Percentiles rank a stretch among this genome's conserved stretches.
phyloP scores from a whole-genome alignment of 2,888 invertebrate genomes.

The Physocephala rufipes region DNA sequence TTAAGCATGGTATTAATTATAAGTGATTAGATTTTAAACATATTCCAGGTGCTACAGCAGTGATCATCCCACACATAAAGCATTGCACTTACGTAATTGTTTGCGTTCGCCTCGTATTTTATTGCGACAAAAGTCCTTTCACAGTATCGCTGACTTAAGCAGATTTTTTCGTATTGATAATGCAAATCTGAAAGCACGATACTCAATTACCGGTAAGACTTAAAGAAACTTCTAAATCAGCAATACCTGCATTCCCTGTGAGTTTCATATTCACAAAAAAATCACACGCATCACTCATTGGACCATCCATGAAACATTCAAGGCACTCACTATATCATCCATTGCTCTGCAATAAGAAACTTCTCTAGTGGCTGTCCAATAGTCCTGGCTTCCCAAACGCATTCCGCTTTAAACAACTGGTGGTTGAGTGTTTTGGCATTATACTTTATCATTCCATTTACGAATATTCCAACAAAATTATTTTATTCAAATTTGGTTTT shows the following conservation, averaged over 20 bases:
- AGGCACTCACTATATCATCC: not conserved
- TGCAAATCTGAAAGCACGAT: constrained; percentile 41
- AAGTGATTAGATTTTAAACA: not conserved
- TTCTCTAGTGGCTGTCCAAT: not conserved
- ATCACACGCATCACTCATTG: not conserved
- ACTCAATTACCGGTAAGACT: constrained; percentile 57
- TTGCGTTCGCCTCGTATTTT: constrained; percentile 62
- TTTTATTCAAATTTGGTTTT: not conserved
- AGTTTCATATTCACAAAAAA: not conserved
- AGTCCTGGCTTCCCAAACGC: constrained; percentile 7
- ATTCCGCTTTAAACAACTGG: constrained; percentile 13
- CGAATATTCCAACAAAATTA: not conserved
- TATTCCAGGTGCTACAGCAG: constrained; percentile 60
- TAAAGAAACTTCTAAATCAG: not conserved
- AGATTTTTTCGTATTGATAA: constrained; percentile 57
- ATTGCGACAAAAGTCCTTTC: constrained; percentile 64
- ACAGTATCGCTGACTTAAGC: constrained; percentile 61
- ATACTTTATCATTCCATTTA: not conserved
- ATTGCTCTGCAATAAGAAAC: not conserved
- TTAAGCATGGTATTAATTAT: not conserved
- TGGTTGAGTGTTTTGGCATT: constrained; percentile 3
- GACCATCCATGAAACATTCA: not conserved
- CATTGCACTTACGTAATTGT: constrained; percentile 59
- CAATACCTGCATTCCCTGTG: not conserved
- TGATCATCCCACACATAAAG: constrained; percentile 46